Evolutionary conservation across 2,113 vertebrate species (phyloP), one percentile per base, ranked within the genome.

Genomic region (Onychostruthus taczanowskii): DNA sequence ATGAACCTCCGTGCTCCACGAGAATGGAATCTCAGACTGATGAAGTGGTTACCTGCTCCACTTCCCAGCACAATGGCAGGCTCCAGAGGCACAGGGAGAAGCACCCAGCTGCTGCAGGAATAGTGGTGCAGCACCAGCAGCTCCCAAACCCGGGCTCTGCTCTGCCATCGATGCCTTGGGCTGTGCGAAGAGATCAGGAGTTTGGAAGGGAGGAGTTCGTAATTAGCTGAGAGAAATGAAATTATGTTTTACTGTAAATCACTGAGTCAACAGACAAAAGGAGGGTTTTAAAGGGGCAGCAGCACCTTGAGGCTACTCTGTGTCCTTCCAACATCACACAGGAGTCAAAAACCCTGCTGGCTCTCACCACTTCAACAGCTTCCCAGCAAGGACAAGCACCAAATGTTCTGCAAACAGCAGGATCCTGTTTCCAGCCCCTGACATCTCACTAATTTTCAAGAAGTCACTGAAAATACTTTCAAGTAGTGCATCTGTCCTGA

Each of bases 1-100:
- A 98, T 97, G 98, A 98, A 98, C 95, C 93, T 97, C 91, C 13
- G 67, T 89, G 95, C 96, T 98, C 86, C 67, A 81, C 1, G 30
- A 95, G 96, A 95, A 96, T 33, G 96, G 91, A 96, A 94, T 68
- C 93, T 84, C 31, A 62, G 95, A 52, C 97, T 90, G 94, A 64
- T 68, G 87, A 84, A 91, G 95, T 62, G 83, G 94, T 91, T 94
- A 87, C 96, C 96, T 88, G 93, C 92, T 96, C 72, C 73, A 50
- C 74, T 90, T 96, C 58, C 92, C 44, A 89, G 83, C 50, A 35
- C 92, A 77, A 27, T 16, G 89, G 77, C 89, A 84, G 83, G 49
- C 59, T 28, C 14, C 77, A 81, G 92, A 78, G 73, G 94, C 55
- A 68, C 41, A 2, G 88, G 87, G 28, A 90, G 77, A 47, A 47